Conservation (phyloP, 2,113 vertebrate species). For the Cyphomyrus discorhynchus region DNA sequence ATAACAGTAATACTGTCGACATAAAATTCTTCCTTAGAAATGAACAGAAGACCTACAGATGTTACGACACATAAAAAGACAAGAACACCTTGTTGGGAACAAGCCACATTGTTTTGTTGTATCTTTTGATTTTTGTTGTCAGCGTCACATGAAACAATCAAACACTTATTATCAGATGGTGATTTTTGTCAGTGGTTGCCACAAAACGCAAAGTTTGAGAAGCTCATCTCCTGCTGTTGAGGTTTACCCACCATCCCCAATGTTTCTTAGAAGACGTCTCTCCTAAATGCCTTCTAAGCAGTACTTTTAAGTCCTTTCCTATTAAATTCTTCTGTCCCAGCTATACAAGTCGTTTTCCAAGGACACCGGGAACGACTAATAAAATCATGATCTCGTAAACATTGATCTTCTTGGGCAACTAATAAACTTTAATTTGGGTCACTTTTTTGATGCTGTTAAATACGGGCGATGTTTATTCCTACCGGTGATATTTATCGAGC, state of each 20-base stretch:
- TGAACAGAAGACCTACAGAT: not conserved
- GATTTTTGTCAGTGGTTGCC: not conserved
- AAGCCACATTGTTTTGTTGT: conserved; percentile 34
- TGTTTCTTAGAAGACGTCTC: not conserved
- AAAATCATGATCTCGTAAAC: conserved; percentile 61
- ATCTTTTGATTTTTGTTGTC: conserved; percentile 18
- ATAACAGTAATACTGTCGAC: not conserved
- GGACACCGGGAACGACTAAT: conserved; percentile 54
- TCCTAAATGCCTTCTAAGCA: not conserved
- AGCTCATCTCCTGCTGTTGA: not conserved
- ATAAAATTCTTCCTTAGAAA: conserved; percentile 8
- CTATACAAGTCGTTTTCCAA: conserved; percentile 52
- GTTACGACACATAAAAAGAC: not conserved
- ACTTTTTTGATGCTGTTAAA: conserved; percentile 46
- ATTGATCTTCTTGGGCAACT: conserved; percentile 54
- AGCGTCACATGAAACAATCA: not conserved
- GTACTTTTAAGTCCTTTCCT: not conserved
- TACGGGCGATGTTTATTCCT: conserved; percentile 34
- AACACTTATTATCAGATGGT: not conserved
- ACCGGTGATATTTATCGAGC: conserved; percentile 27
- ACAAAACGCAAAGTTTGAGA: not conserved
- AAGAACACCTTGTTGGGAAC: not conserved
- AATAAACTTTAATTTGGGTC: conserved; percentile 46
- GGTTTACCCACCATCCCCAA: not conserved
- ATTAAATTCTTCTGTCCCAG: conserved; percentile 30